Evolutionary conservation across 2,797 vertebrate species (phyloP).

Genomic region (Rhynchotus rufescens): DNA sequence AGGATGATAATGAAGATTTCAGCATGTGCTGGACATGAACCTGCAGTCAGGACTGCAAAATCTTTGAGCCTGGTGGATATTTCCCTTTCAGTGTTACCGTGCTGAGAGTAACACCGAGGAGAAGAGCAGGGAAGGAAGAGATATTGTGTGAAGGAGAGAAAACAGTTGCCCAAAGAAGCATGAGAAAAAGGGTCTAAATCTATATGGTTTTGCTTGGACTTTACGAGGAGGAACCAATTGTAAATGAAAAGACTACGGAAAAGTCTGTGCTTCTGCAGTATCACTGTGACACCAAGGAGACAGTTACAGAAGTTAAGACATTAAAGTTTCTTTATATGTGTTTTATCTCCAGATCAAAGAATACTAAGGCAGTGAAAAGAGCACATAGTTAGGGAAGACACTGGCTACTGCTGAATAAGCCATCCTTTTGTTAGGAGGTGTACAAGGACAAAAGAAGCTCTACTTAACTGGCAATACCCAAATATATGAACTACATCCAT

Average conservation of each 20-base stretch:
- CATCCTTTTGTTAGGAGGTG: neutral
- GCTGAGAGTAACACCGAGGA: neutral
- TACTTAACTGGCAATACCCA: neutral
- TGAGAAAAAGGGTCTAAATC: neutral
- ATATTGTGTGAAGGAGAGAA: neutral
- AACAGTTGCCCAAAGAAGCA: neutral
- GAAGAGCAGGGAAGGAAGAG: neutral
- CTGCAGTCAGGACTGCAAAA: neutral
- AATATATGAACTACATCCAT: no score
- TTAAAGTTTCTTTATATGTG: neutral
- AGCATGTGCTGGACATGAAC: rapidly evolving
- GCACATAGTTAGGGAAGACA: neutral
- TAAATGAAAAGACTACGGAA: neutral
- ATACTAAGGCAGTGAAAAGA: neutral
- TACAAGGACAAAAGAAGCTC: neutral
- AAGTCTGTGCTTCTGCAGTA: neutral
- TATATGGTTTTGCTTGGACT: neutral
- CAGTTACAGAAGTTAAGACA: neutral
- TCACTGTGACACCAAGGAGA: neutral
- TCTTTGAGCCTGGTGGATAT: rapidly evolving
- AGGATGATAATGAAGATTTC: neutral
- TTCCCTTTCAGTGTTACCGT: neutral
- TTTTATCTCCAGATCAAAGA: neutral
- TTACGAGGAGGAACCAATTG: neutral
- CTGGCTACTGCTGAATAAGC: neutral